Conservation (phyloP, 2,113 vertebrate species). For the Pelusios castaneus region DNA sequence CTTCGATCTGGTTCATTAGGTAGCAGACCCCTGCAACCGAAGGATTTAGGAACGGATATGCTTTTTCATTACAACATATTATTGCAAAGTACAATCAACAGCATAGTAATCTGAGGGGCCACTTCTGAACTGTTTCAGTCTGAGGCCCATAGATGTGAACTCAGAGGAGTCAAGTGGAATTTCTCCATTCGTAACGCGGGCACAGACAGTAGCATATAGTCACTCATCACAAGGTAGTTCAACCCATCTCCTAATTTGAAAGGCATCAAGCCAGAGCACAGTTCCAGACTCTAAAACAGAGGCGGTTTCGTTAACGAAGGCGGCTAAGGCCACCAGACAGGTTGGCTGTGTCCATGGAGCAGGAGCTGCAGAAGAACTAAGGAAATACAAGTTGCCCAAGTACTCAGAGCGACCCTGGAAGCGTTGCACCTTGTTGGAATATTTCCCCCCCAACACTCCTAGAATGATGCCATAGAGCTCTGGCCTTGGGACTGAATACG, state of each 20-base stretch:
- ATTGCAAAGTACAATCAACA: not conserved
- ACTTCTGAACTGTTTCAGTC: not conserved
- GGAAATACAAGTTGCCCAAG: not conserved
- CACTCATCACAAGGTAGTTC: rapidly evolving
- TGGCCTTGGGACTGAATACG: not conserved
- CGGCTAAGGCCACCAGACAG: not conserved
- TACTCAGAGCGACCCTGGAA: not conserved
- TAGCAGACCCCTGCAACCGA: not conserved
- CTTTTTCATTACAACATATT: not conserved
- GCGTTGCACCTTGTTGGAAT: rapidly evolving
- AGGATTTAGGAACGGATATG: not conserved
- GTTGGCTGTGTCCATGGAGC: not conserved
- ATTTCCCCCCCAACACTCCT: not conserved
- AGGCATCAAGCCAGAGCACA: not conserved
- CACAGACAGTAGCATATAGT: not conserved
- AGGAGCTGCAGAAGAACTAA: not conserved
- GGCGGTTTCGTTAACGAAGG: not conserved
- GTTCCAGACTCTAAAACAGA: not conserved
- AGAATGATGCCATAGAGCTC: not conserved
- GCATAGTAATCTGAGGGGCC: not conserved
- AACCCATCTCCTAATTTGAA: not conserved
- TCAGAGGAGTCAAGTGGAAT: not conserved
- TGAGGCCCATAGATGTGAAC: rapidly evolving
- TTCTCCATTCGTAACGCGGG: not conserved
- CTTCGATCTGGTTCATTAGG: not conserved